A percentile compares a stretch with the other conserved stretches of the same genome.
phyloP scores from a whole-genome alignment of 2,888 invertebrate species.

The Epiperipatus broadwayi region DNA sequence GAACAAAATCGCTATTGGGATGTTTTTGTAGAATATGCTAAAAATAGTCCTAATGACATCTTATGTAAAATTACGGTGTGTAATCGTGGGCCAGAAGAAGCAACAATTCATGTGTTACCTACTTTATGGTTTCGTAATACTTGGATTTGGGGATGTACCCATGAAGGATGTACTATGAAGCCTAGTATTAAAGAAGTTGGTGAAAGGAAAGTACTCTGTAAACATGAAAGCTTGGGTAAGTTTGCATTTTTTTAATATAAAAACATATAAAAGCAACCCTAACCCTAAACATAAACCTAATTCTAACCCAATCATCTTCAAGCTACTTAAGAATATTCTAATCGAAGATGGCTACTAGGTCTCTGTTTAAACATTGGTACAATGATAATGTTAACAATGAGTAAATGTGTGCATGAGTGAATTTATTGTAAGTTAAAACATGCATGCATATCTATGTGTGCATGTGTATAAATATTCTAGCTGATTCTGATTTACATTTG shows the following conservation, averaged over 20 bases:
- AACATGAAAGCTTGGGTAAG: constrained; percentile 22
- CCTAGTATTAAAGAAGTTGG: constrained; percentile 19
- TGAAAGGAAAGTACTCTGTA: constrained; percentile 18
- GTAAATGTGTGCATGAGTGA: too few species aligned
- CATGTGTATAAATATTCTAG: too few species aligned
- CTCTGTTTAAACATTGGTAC: too few species aligned
- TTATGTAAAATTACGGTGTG: constrained; percentile 24
- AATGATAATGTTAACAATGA: too few species aligned
- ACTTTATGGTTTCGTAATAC: constrained; percentile 26
- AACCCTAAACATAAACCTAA: too few species aligned
- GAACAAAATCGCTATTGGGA: constrained; percentile 26
- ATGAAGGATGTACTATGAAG: constrained; percentile 23
- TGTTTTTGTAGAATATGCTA: constrained; percentile 26
- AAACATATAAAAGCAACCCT: neutral
- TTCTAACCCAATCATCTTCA: neutral
- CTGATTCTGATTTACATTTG: too few species aligned
- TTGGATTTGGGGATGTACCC: constrained; percentile 22
- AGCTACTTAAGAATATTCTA: neutral
- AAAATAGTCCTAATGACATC: constrained; percentile 24
- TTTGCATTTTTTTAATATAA: constrained; percentile 5
- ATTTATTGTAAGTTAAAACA: too few species aligned
- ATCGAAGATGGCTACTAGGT: too few species aligned
- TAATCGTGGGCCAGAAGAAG: constrained; percentile 23
- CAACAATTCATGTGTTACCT: constrained; percentile 26
- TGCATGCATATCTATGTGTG: too few species aligned